Conservation (phyloP, 2,797 vertebrate species). For the Lateolabrax maculatus region DNA sequence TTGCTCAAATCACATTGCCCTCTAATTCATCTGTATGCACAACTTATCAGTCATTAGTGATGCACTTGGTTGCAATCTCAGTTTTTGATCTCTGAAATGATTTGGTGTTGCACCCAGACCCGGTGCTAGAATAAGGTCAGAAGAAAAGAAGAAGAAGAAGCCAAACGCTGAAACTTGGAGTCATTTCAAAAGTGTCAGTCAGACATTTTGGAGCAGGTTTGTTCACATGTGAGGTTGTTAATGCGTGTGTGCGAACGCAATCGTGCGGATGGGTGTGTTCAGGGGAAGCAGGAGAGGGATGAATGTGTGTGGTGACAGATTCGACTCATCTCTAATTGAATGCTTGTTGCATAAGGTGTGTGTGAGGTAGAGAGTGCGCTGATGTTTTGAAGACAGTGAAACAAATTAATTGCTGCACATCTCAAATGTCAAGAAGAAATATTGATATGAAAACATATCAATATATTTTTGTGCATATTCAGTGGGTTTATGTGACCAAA, state of each 20-base stretch:
- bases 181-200: slow-evolving; percentile 54
- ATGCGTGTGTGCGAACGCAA: slow-evolving; percentile 18
- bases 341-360: slow-evolving; percentile 15
- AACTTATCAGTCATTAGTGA: slow-evolving; percentile 22
- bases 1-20: slow-evolving; percentile 42
- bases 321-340: slow-evolving; percentile 15
- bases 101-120: slow-evolving; percentile 50
- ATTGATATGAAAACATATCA: neutral
- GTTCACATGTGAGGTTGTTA: slow-evolving; percentile 62
- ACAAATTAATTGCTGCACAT: neutral
- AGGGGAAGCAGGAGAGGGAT: slow-evolving; percentile 8
- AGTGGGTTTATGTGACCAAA: neutral
- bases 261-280: slow-evolving; percentile 49
- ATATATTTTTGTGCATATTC: neutral
- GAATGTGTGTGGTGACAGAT: slow-evolving; percentile 19
- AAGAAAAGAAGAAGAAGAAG: slow-evolving; percentile 3
- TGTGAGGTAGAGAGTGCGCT: neutral
- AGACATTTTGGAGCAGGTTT: slow-evolving; percentile 70
- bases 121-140: slow-evolving; percentile 31
- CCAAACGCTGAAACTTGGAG: slow-evolving; percentile 34
- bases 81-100: slow-evolving; percentile 13
- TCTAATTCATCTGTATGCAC: slow-evolving; percentile 35
- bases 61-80: slow-evolving; percentile 25
- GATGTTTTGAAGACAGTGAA: neutral
- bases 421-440: neutral